Conservation (phyloP, 2,113 vertebrate genomes). For the Xenopus borealis region DNA sequence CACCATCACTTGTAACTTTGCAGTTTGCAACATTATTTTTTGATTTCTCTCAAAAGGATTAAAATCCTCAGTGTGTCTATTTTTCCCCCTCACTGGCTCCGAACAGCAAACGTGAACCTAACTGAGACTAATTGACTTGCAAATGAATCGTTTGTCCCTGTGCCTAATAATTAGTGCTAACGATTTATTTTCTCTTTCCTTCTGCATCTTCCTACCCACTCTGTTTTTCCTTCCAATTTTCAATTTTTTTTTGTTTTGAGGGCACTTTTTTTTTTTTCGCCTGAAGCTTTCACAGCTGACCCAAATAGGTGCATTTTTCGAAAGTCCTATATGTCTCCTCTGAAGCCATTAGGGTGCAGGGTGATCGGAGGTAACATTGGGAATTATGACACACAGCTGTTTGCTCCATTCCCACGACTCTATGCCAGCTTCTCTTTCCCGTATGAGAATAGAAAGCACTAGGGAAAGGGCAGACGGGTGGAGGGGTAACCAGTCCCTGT, state of each 20-base stretch:
- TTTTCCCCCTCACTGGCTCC: slow-evolving; percentile 66
- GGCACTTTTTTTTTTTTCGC: background rate
- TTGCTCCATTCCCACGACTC: slow-evolving; percentile 40
- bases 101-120: slow-evolving; percentile 65
- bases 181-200: slow-evolving; percentile 54
- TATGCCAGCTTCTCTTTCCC: slow-evolving; percentile 30
- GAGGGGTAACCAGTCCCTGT: slow-evolving; percentile 49
- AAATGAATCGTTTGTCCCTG: slow-evolving; percentile 66
- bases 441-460: slow-evolving; percentile 52
- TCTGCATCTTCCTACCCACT: slow-evolving; percentile 2
- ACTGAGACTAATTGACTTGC: slow-evolving; percentile 68
- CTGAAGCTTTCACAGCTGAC: slow-evolving; percentile 5
- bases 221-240: slow-evolving; percentile 30
- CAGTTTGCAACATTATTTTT: slow-evolving; percentile 27
- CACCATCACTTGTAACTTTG: slow-evolving; percentile 19
- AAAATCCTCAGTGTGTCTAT: slow-evolving; percentile 48
- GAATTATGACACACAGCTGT: slow-evolving; percentile 37
- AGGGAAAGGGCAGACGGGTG: slow-evolving; percentile 36
- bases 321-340: slow-evolving; percentile 11
- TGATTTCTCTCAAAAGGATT: slow-evolving; percentile 31
- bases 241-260: slow-evolving; percentile 24
- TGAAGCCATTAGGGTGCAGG: slow-evolving; percentile 32
- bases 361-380: slow-evolving; percentile 14
- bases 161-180: slow-evolving; percentile 67
- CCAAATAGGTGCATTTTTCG: slow-evolving; percentile 29